Percentiles rank a stretch among this genome's conserved stretches.
Evolutionary conservation across 2,888 invertebrate species (phyloP).

Genomic region (Baccha elongata): DNA sequence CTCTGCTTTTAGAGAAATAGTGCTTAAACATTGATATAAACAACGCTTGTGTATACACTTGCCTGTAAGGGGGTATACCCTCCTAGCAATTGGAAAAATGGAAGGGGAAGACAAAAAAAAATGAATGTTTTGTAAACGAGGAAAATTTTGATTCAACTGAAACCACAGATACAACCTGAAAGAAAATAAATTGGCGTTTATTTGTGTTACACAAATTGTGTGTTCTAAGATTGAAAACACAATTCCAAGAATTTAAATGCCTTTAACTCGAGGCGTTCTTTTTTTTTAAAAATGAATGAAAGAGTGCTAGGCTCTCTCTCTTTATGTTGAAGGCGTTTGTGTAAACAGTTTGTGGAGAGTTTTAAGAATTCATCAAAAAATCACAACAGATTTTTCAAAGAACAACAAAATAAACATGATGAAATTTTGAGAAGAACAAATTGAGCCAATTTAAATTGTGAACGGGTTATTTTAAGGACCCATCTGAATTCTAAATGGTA

Average conservation of each 20-base stretch:
- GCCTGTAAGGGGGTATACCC: conserved; percentile 6
- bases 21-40: conserved; percentile 61
- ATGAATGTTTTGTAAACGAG: conserved; percentile 21
- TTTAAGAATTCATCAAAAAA: not conserved
- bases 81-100: not conserved
- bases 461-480: too few species aligned
- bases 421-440: too few species aligned
- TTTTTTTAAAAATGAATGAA: conserved; percentile 6
- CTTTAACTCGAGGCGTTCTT: conserved; percentile 35
- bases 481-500: too few species aligned
- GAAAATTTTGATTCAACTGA: conserved; percentile 38
- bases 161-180: conserved; percentile 16
- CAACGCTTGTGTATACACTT: conserved; percentile 45
- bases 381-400: not conserved
- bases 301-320: too few species aligned
- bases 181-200: conserved; percentile 62
- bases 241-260: conserved; percentile 58
- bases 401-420: not conserved
- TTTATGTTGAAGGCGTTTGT: not conserved
- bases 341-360: not conserved
- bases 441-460: too few species aligned
- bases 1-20: conserved; percentile 19
- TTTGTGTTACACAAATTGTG: conserved; percentile 67
- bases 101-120: not conserved
- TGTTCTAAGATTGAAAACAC: conserved; percentile 43